A percentile compares a stretch with the other conserved stretches of the same genome.
Evolutionary conservation across 2,888 invertebrate species (phyloP).

Genomic region (Branchellion lobata): DNA sequence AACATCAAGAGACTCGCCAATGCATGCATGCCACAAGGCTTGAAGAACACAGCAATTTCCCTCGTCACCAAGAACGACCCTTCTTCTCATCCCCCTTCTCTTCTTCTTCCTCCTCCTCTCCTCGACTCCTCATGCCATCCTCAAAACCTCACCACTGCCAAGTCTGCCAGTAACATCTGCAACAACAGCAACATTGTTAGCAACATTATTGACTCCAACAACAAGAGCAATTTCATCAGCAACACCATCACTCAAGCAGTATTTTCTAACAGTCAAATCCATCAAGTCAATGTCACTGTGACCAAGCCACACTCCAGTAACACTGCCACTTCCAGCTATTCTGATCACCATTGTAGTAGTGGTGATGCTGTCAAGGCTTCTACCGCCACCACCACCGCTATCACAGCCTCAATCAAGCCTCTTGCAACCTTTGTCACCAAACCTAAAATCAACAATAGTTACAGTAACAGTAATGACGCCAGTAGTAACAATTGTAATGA

Average conservation of each 20-base stretch:
- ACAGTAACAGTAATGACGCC: not conserved
- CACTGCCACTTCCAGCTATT: too few species aligned
- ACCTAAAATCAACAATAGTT: not conserved
- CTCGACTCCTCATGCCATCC: too few species aligned
- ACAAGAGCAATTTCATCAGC: constrained; percentile 19
- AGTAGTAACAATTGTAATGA: too few species aligned
- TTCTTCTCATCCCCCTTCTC: too few species aligned
- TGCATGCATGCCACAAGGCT: too few species aligned
- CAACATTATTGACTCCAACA: not conserved
- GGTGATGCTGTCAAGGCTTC: too few species aligned
- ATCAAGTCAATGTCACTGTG: too few species aligned
- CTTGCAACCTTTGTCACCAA: not conserved
- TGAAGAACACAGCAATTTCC: too few species aligned
- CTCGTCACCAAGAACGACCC: too few species aligned
- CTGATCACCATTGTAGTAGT: too few species aligned
- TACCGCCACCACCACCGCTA: not conserved
- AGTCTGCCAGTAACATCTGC: not conserved
- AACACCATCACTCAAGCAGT: not conserved
- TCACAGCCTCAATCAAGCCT: not conserved
- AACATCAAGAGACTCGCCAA: too few species aligned
- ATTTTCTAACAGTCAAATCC: not conserved
- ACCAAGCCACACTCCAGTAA: not conserved
- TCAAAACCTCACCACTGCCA: not conserved
- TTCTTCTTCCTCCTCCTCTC: too few species aligned
- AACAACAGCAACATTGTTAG: constrained; percentile 2